phyloP scores from a whole-genome alignment of 2,113 vertebrate genomes.

The Pogonocichla stellata region DNA sequence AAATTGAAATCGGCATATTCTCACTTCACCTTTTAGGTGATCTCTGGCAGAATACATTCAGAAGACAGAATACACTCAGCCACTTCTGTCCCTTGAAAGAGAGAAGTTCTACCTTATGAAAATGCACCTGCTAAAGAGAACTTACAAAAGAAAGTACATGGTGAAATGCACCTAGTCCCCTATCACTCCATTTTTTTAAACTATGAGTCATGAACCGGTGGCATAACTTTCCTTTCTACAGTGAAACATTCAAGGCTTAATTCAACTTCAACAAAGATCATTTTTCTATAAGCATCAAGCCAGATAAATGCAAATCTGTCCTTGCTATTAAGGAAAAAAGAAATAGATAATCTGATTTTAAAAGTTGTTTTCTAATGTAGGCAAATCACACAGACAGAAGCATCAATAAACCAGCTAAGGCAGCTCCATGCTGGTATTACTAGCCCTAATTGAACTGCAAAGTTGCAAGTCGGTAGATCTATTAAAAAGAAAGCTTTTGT shows the following conservation, averaged over 20 bases:
- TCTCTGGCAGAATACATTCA: not conserved
- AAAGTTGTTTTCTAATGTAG: not conserved
- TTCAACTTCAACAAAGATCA: not conserved
- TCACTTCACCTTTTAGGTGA: not conserved
- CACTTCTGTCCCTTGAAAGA: not conserved
- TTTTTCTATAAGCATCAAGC: not conserved
- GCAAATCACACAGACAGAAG: not conserved
- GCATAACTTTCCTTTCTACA: not conserved
- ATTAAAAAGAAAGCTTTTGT: not conserved
- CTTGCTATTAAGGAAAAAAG: not conserved
- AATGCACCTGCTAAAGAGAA: not conserved
- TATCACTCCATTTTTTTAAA: not conserved
- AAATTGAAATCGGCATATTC: not conserved
- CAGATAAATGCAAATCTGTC: not conserved
- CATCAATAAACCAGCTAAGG: not conserved
- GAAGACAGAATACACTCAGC: not conserved
- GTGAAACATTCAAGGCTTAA: not conserved
- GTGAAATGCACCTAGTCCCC: not conserved
- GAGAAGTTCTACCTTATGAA: not conserved
- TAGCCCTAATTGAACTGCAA: accelerated
- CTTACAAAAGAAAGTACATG: not conserved
- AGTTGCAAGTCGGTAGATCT: not conserved
- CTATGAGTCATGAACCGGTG: not conserved
- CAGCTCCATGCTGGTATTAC: not conserved
- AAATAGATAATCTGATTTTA: not conserved